Evolutionary conservation across 2,797 vertebrate species (phyloP), one percentile per base, ranked within the genome.

Genomic region (Acipenser transmontanus): DNA sequence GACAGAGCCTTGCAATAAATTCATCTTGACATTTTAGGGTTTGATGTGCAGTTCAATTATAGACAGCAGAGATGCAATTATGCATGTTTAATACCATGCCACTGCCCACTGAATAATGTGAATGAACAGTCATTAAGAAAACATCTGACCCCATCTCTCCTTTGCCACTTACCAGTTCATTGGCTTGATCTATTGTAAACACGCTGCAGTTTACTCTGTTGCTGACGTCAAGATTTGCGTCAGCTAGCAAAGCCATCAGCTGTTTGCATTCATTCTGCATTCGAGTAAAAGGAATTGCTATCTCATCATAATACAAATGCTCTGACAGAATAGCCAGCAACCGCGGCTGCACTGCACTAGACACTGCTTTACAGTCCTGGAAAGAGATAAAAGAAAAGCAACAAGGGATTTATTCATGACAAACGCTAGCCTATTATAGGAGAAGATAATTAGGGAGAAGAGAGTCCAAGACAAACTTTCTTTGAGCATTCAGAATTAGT

Each of bases 251-350:
- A 0, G 94, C 87, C 69, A 97, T 93, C 63, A 99, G 92, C 72
- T 99, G 97, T 76, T 99, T 99, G 83, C 97, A 99, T 80, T 99
- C 97, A 8, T 97, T 99, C 81, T 99, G 97, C 97, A 99, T 99
- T 72, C 97, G 93, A 6, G 97, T 99, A 81, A 99, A 99, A 70
- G 97, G 97, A 77, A 99, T 93, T 69, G 97, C 97, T 61, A 99
- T 99, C 88, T 99, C 97, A 68, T 99, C 97, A 0, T 99, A 99
- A 87, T 99, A 99, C 68, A 99, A 84, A 73, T 98, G 94, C 80
- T 99, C 97, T 8, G 95, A 95, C 75, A 99, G 92, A 71, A 99
- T 89, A 63, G 88, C 93, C 84, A 98, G 84, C 75, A 99, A 92
- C 66, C 95, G 95, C 68, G 97, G 96, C 7, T 95, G 94, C 77